Conservation (phyloP, 2,888 invertebrate genomes). For the Sinelater perroti region DNA sequence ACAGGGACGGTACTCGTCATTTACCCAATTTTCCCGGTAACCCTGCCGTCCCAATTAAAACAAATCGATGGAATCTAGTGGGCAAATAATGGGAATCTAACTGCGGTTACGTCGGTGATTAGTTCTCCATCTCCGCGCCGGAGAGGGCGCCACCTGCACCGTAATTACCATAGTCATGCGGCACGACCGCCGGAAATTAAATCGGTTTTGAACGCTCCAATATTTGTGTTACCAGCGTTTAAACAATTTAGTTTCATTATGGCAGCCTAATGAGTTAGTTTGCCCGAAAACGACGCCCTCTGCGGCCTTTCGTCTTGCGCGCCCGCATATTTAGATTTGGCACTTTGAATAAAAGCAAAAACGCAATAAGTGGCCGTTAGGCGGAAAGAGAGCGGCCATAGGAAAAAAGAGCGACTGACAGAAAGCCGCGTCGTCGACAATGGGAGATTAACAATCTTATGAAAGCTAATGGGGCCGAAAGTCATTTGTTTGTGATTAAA, state of each 20-base stretch:
- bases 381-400: too few species aligned
- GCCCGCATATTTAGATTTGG: too few species aligned
- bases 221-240: slow-evolving; percentile 60
- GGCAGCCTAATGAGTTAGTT: slow-evolving; percentile 37
- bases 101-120: slow-evolving; percentile 59
- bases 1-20: too few species aligned
- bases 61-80: slow-evolving; percentile 40
- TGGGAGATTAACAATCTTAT: slow-evolving; percentile 31
- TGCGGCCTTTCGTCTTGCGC: too few species aligned
- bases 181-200: slow-evolving; percentile 59
- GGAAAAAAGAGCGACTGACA: too few species aligned
- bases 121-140: slow-evolving; percentile 54
- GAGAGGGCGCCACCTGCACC: slow-evolving; percentile 60
- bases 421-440: too few species aligned
- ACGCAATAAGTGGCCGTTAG: too few species aligned
- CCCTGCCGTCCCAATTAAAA: slow-evolving; percentile 19
- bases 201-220: slow-evolving; percentile 59
- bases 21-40: too few species aligned
- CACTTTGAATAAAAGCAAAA: too few species aligned
- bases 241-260: slow-evolving; percentile 60
- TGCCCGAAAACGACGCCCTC: too few species aligned
- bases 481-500: slow-evolving; percentile 53
- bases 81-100: slow-evolving; percentile 60
- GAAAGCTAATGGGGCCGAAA: slow-evolving; percentile 44
- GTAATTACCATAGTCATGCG: slow-evolving; percentile 63